These are phyloP conservation scores for Oncorhynchus mykiss DNA, from an alignment of 2,113 vertebrate genomes.

Conservation along the genomic window DNA sequence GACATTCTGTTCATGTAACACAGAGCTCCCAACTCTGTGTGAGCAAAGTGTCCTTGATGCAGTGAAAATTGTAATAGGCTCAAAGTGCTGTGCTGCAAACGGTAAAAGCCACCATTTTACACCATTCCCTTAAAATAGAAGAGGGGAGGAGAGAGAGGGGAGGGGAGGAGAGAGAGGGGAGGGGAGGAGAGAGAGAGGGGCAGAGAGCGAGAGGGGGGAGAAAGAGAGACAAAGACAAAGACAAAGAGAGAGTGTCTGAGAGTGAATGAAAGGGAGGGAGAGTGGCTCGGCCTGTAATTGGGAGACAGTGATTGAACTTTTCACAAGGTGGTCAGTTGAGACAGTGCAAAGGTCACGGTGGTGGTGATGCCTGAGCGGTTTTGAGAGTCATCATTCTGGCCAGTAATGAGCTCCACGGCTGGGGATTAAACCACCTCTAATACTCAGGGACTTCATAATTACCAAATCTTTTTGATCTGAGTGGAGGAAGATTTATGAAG, in stretches of 20 bases:
- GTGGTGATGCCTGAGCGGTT: conserved; percentile 16
- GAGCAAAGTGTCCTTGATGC: background rate
- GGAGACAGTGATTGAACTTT: conserved; percentile 11
- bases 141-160: background rate
- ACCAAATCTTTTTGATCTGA: conserved; percentile 28
- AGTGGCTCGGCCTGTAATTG: conserved; percentile 20
- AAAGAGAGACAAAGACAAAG: background rate
- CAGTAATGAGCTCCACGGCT: conserved; percentile 29
- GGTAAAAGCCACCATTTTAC: conserved; percentile 1
- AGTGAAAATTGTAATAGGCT: background rate
- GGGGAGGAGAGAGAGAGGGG: background rate
- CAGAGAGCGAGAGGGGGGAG: background rate
- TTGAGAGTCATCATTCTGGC: conserved; percentile 18
- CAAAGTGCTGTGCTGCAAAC: background rate
- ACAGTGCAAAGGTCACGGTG: conserved; percentile 25
- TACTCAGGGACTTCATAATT: conserved; percentile 27
- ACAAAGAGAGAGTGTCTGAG: background rate
- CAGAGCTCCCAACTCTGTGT: background rate
- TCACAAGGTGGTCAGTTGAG: conserved; percentile 19
- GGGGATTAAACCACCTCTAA: conserved; percentile 36
- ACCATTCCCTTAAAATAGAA: conserved; percentile 10
- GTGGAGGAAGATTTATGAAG: conserved; percentile 20
- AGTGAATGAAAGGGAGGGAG: conserved; percentile 34
- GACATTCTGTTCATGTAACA: background rate
- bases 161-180: background rate